Base-by-base conservation (phyloP, 1,140 invertebrate species). In the Leguminivora glycinivorella region DNA sequence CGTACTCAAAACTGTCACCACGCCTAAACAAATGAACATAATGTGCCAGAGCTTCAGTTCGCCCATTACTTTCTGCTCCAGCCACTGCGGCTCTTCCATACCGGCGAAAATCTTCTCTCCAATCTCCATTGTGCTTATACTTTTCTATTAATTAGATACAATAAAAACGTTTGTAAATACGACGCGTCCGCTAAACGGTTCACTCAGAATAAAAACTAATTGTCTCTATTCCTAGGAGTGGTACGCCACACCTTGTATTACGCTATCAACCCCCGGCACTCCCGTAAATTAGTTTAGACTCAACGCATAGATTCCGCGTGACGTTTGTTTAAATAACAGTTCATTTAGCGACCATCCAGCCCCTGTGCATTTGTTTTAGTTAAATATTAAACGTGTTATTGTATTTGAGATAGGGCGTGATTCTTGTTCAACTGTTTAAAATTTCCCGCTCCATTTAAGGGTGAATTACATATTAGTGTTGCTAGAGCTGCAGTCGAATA, bases 11-110 rank as follows among this genome's bases (percentile, higher is more conserved):
- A 90, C 77, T 9, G 92, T 86, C 69, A 94, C 80, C 58, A 87
- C 89, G 43, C 92, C 93, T 56, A 94, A 89, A 79, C 93, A 93
- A 68, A 94, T 83, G 78, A 94, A 93, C 77, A 95, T 93, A 38
- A 95, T 91, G 77, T 95, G 94, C 95, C 94, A 95, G 60, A 93
- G 88, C 72, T 94, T 83, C 73, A 95, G 91, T 69, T 92, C 92
- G 26, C 92, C 93, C 34, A 93, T 75, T 29, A 94, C 85, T 47
- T 83, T 77, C 66, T 84, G 89, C 83, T 94, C 94, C 47, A 95
- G 92, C 94, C 94, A 95, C 72, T 92, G 92, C 4, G 92, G 90
- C 75, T 93, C 93, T 70, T 85, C 84, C 34, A 88, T 84, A 58
- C 85, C 17, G 17, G 17, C 47, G 47, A 52, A 52, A 19, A 52